Evolutionary conservation across 2,113 vertebrate genomes (phyloP), one percentile per base, ranked within the genome.

Genomic region (Mastomys coucha): DNA sequence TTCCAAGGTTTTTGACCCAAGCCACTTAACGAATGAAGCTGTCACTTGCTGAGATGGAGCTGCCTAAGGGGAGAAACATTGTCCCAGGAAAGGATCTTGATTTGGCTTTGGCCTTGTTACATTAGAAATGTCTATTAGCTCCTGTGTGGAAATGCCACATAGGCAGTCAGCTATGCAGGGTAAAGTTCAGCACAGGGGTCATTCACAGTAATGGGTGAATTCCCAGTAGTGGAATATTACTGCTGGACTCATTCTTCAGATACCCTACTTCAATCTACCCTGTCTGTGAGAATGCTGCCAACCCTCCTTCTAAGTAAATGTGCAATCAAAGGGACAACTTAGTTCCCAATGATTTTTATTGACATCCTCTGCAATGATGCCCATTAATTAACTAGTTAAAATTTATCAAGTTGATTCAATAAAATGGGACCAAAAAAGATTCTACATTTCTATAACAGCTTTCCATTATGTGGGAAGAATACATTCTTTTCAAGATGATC

Each of bases 311-410:
- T 39, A 36, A 22, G 24, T 81, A 86, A 72, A 36, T 73, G 42
- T 78, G 82, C 69, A n/a, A 8, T 42, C 53, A 73, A 77, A 69
- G 45, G 36, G 17, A 63, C 58, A 33, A 87, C 56, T 86, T 93
- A 51, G 39, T 94, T 91, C 88, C 94, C 67, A 97, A 69, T 58
- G 93, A 77, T 87, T 78, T 78, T 76, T 93, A 89, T 84, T 93
- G 90, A 69, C 70, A 91, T 84, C 56, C 1, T 88, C 22, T 82
- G 20, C 51, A 75, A 60, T 77, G 20, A 76, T 16, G 24, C 12
- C 4, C 60, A 91, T 95, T 86, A 96, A 91, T 77, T 63, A 85
- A 63, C 2, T 31, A 31, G 13, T 65, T 45, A 85, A 85, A 42
- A 31, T 85, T 45, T 65, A 19, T 65, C 63, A 45, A 42, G 17